Evolutionary conservation across 1,140 invertebrate species (phyloP), one percentile per base, ranked within the genome.

Genomic region (Ips typographus): DNA sequence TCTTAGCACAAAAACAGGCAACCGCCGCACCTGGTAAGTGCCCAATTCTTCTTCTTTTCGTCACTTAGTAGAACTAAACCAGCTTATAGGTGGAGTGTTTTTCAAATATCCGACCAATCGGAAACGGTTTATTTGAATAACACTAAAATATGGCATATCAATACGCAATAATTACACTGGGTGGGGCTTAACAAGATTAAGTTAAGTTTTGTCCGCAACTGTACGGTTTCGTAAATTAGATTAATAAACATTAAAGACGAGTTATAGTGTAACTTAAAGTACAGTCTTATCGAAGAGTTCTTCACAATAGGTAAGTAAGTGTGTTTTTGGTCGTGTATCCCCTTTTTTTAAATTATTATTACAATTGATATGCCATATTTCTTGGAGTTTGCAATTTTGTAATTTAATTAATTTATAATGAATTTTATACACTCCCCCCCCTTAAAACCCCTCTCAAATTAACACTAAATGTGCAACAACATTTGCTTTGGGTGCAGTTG

Each of bases 1-100:
- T 84, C 73, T 80, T 80, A 51, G 75, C 79, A 7, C 72, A 61
- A 67, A 77, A 80, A 70, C 76, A 78, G 69, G 75, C 73, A 74
- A 72, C 74, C 71, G 49, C 76, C 64, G 74, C 75, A 64, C 79
- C 80, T 77, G 78, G 80, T 81, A 75, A 72, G 77, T 75, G 51
- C 41, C 44, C 44, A 36, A 59, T 56, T 61, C 22, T 55, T 37
- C 22, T 49, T 8, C 44, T 22, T 47, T 39, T 49, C 6, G 39
- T 68, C 57, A 73, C 72, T 59, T 73, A 65, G 69, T 68, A 2
- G 42, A 65, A 61, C 49, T 64, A 59, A 73, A 70, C 57, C 65
- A 70, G 70, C 68, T 67, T 72, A 70, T 73, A 71, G 74, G 51
- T 44, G 38, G 51, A 64, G 61, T 70, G 58, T 68, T 65, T 59